Percentiles rank a stretch among this genome's conserved stretches.
Evolutionary conservation across 1,140 invertebrate genomes (phyloP).

Genomic region (Plectrocnemia conspersa): DNA sequence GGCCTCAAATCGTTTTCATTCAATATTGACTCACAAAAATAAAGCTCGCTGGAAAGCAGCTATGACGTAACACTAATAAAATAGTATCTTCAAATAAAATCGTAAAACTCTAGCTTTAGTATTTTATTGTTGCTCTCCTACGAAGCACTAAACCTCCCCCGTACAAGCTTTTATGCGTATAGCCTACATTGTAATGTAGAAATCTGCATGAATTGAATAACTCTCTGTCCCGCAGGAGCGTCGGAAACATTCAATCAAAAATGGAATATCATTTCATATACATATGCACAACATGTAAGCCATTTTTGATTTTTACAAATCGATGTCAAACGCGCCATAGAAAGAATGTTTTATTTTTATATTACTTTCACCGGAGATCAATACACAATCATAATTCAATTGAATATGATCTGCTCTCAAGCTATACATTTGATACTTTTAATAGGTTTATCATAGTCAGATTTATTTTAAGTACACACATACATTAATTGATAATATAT

Average conservation of each 20-base stretch:
- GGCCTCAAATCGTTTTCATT: no score
- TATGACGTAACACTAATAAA: conserved; percentile 4
- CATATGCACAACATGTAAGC: no score
- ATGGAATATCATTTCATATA: conserved; percentile 10
- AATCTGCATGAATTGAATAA: conserved; percentile 10
- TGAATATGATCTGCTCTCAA: no score
- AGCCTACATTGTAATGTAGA: neutral
- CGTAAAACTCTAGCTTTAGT: neutral
- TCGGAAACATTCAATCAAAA: conserved; percentile 15
- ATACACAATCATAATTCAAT: no score
- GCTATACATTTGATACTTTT: no score
- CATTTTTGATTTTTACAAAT: conserved; percentile 8
- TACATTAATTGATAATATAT: no score
- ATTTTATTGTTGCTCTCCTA: conserved; percentile 2
- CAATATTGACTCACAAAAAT: no score
- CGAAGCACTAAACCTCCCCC: neutral
- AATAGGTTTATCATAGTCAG: no score
- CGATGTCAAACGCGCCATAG: conserved; percentile 13
- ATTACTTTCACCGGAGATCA: conserved; percentile 9
- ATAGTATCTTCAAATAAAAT: conserved; percentile 4
- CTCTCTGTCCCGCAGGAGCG: neutral
- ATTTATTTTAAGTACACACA: no score
- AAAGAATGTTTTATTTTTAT: conserved; percentile 16
- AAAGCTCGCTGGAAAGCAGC: neutral
- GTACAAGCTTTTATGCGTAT: neutral